phyloP scores from a whole-genome alignment of 2,797 vertebrate genomes.

The Helicolenus hilgendorfi region DNA sequence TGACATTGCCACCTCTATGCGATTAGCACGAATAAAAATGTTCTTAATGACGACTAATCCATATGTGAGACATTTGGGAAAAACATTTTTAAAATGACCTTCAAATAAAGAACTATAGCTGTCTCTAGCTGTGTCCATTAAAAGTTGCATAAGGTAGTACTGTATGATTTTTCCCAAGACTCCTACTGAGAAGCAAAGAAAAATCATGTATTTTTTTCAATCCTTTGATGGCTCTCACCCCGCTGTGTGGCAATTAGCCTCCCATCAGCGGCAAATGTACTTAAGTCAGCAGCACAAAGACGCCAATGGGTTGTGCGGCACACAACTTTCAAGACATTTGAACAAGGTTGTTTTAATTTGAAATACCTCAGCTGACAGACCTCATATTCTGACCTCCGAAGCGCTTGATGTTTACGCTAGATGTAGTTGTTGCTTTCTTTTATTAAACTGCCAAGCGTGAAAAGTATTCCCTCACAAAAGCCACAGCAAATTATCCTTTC shows the following conservation, averaged over 20 bases:
- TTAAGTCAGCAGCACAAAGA: constrained; percentile 7
- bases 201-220: neutral
- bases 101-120: neutral
- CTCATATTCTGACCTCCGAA: neutral
- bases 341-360: neutral
- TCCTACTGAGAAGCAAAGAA: neutral
- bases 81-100: neutral
- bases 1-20: neutral
- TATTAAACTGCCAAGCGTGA: neutral
- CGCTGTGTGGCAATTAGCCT: constrained; percentile 8
- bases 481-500: neutral
- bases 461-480: neutral
- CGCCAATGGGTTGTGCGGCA: neutral
- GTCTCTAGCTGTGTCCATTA: neutral
- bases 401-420: neutral
- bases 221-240: neutral
- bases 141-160: neutral
- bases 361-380: neutral
- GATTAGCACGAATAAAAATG: neutral
- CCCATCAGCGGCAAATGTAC: neutral
- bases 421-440: neutral
- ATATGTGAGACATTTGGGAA: neutral
- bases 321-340: neutral
- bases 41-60: neutral
- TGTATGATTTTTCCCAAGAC: neutral